Evolutionary conservation across 2,888 invertebrate species (phyloP), one percentile per base, ranked within the genome.

Genomic region (Xylota sylvarum): DNA sequence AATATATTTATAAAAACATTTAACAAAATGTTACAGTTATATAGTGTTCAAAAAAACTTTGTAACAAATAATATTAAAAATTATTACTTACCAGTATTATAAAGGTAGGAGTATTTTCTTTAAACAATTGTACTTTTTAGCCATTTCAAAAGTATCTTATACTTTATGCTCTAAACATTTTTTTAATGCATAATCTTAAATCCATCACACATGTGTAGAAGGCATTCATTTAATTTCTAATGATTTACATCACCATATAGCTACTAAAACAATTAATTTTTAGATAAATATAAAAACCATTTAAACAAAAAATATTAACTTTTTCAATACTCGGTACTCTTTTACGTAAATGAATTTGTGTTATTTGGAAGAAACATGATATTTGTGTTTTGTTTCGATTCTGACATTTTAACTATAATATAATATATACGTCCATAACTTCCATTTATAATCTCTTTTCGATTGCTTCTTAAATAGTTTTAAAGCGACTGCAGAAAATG

Each of bases 41-140:
- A 12, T 10, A 19, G 19, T 37, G 9, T 37, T 58, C 12, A 12
- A 58, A 40, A 30, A 40, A 55, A 27, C 1, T 0, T 65, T 69
- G 37, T 27, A 55, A 56, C 40, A 56, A 37, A 32, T 30, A 40
- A 40, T 37, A 56, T 67, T 19, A 4, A 32, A 23, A 43, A 12
- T 43, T 55, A 32, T 55, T 78, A 78, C 78, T 78, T 78, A 78
- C 78, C 78, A 62, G 60, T 69, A 23, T 52, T 78, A 60, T 62
- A 55, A 52, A 43, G 55, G 52, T 55, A 70, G 60, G 62, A 52
- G 48, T 58, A 14, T 19, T 43, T 52, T 69, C 37, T 37, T 58
- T 52, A 23, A 77, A 58, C 48, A 67, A 40, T 64, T 43, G 27
- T 35, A 46, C 23, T 48, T 35, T 56, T 52, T 10, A 67, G 35